These are phyloP conservation scores for Danionella dracula DNA, from an alignment of 2,797 vertebrate species.

Conservation along the genomic window DNA sequence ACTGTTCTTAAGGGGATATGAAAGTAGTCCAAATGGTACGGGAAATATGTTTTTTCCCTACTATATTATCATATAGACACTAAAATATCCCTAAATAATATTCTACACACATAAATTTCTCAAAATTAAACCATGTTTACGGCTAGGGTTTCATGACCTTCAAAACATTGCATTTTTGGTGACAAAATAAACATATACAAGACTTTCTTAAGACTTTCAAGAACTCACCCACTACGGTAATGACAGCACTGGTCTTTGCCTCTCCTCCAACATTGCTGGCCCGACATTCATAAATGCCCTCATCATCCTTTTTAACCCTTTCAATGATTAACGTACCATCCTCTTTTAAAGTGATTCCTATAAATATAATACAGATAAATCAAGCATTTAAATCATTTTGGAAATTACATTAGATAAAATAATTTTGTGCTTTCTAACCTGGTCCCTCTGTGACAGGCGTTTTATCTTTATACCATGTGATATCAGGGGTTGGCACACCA, in stretches of 20 bases:
- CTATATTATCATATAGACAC: too few relatives aligned
- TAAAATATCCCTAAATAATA: too few relatives aligned
- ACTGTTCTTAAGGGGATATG: too few relatives aligned
- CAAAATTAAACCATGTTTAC: too few relatives aligned
- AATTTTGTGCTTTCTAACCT: conserved; percentile 62
- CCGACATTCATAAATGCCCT: conserved; percentile 81
- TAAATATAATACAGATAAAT: conserved; percentile 21
- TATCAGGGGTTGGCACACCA: conserved; percentile 72
- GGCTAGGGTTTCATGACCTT: too few relatives aligned
- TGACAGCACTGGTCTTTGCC: conserved; percentile 72
- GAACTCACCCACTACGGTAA: conserved; percentile 79
- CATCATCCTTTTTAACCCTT: conserved; percentile 87
- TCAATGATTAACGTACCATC: conserved; percentile 78
- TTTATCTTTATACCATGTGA: conserved; percentile 82
- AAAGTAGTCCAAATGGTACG: too few relatives aligned
- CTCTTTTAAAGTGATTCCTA: conserved; percentile 77
- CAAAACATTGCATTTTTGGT: too few relatives aligned
- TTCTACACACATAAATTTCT: too few relatives aligned
- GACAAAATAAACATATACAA: too few relatives aligned
- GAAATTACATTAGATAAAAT: not conserved
- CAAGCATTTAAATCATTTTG: not conserved
- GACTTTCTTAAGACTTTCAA: not conserved
- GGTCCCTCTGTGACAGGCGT: conserved; percentile 69
- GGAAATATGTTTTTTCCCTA: too few relatives aligned
- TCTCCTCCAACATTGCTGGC: conserved; percentile 76